These are phyloP conservation scores for Parus major DNA, from an alignment of 2,113 vertebrate genomes.

Conservation along the genomic window DNA sequence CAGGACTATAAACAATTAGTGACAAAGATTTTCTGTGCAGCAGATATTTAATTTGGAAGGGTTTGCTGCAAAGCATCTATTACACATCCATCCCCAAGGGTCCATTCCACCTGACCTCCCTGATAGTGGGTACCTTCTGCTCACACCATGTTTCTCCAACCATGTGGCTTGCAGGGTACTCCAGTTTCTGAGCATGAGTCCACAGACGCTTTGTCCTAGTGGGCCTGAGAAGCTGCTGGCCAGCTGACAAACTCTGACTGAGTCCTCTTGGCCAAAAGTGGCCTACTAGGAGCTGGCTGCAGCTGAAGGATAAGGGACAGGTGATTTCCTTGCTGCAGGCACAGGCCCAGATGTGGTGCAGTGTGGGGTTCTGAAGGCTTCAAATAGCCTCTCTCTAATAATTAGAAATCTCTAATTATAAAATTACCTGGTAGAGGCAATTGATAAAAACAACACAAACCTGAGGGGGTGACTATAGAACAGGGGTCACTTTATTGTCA, in stretches of 20 bases:
- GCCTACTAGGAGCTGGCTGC: neutral
- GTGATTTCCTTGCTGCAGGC: neutral
- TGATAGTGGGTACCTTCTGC: neutral
- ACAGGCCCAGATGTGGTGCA: neutral
- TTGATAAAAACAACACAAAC: neutral
- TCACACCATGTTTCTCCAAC: neutral
- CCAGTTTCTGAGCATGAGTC: neutral
- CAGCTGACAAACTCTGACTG: rapidly evolving
- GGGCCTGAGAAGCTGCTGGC: neutral
- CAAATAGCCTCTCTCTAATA: neutral
- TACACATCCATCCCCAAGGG: neutral
- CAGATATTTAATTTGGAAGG: neutral
- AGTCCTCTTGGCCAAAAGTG: neutral
- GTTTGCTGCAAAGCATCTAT: neutral
- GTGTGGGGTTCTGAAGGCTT: neutral
- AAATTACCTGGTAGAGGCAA: neutral
- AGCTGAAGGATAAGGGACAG: neutral
- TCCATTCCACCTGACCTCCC: neutral
- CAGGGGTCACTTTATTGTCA: neutral
- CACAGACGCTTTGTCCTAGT: neutral
- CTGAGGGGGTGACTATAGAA: neutral
- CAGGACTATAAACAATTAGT: neutral
- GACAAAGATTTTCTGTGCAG: neutral
- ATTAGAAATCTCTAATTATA: neutral
- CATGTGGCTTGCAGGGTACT: neutral